Percentiles rank a stretch among this genome's conserved stretches.
Evolutionary conservation across 2,797 vertebrate species (phyloP).

Genomic region (Ataeniobius toweri): DNA sequence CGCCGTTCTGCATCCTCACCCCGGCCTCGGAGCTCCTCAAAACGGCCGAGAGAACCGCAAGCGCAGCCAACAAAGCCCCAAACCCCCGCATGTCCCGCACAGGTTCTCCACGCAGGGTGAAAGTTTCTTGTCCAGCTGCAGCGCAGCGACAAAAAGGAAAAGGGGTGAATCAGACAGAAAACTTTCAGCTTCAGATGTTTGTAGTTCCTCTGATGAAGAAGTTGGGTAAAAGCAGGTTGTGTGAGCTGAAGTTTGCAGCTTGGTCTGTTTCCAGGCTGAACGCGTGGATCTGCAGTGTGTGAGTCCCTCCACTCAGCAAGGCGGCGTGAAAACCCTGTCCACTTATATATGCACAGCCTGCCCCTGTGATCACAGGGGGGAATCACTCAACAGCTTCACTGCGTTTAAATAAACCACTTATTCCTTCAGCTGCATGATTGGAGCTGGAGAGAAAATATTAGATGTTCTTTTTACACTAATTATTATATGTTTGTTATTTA

Average conservation of each 20-base stretch:
- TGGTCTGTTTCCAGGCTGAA: slow-evolving; percentile 41
- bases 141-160: not conserved
- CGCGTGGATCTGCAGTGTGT: slow-evolving; percentile 5
- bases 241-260: not conserved
- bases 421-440: too few relatives aligned
- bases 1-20: not conserved
- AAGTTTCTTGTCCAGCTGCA: not conserved
- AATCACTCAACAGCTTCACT: not conserved
- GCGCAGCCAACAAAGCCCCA: slow-evolving; percentile 34
- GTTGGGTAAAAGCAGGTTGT: not conserved
- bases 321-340: slow-evolving; percentile 5
- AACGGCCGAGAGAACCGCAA: slow-evolving; percentile 36
- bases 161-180: not conserved
- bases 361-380: not conserved
- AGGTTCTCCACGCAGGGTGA: not conserved
- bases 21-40: slow-evolving; percentile 12
- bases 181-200: not conserved
- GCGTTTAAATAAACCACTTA: not conserved
- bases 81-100: slow-evolving; percentile 49
- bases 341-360: slow-evolving; percentile 1
- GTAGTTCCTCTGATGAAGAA: not conserved
- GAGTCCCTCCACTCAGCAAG: slow-evolving; percentile 1
- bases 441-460: not conserved
- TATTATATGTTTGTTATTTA: not conserved
- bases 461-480: too few relatives aligned